phyloP scores from a whole-genome alignment of 2,113 vertebrate genomes.

The Proteles cristata region DNA sequence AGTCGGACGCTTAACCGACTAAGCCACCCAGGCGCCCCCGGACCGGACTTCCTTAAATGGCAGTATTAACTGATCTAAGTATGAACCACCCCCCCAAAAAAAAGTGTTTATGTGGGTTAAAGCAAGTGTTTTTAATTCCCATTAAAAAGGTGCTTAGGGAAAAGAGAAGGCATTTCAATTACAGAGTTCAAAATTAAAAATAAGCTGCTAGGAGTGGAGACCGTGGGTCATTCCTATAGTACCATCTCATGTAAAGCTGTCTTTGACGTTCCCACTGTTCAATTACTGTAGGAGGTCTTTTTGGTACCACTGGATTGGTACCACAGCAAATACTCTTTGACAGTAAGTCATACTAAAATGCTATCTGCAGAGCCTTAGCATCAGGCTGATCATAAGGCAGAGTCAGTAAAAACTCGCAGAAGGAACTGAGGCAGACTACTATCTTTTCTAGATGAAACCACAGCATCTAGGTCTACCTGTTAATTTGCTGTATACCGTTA shows the following conservation, averaged over 20 bases:
- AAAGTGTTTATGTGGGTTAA: background rate
- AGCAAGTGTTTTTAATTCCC: background rate
- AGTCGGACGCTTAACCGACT: too few species aligned
- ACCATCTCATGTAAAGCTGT: background rate
- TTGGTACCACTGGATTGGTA: background rate
- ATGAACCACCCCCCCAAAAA: background rate
- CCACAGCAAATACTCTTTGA: background rate
- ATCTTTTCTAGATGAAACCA: conserved; percentile 19
- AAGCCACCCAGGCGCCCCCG: too few species aligned
- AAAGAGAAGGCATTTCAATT: background rate
- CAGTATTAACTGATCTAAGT: background rate
- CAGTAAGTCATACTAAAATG: background rate
- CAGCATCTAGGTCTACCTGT: background rate
- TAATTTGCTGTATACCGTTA: background rate
- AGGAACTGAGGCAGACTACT: background rate
- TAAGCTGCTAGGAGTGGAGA: background rate
- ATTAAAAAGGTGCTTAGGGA: background rate
- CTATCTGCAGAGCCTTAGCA: background rate
- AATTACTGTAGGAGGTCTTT: background rate
- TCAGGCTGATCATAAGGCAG: background rate
- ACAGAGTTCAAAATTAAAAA: background rate
- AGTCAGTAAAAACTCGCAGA: background rate
- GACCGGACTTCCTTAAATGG: background rate
- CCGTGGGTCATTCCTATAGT: background rate
- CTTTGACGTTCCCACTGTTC: background rate